Evolutionary conservation across 1,140 invertebrate genomes (phyloP).

Genomic region (Anastrepha ludens): DNA sequence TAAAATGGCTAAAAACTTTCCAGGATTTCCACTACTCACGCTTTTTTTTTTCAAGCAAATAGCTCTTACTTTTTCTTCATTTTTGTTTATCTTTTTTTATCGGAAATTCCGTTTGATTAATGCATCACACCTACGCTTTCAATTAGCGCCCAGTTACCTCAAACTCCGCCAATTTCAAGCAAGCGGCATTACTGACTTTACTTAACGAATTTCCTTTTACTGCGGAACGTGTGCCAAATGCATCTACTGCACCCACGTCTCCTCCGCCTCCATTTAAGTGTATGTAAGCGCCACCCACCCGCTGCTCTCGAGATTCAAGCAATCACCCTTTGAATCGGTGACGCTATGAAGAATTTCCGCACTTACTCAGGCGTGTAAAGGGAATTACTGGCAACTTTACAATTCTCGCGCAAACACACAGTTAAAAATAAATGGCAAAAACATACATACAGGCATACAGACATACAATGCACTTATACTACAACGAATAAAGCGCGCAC

Average conservation of each 20-base stretch:
- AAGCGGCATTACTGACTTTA: not conserved
- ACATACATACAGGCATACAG: not conserved
- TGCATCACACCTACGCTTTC: not conserved
- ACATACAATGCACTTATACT: not conserved
- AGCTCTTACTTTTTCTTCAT: too few relatives aligned
- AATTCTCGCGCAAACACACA: constrained; percentile 11
- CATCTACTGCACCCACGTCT: not conserved
- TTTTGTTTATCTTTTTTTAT: too few relatives aligned
- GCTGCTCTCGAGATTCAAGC: not conserved
- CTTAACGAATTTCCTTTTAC: constrained; percentile 1
- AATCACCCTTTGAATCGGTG: not conserved
- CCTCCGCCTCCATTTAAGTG: not conserved
- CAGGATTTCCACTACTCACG: too few relatives aligned
- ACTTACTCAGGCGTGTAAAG: constrained; percentile 31
- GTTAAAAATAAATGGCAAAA: not conserved
- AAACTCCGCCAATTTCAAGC: not conserved
- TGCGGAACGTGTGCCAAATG: not conserved
- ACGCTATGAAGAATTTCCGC: constrained; percentile 34
- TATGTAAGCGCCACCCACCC: not conserved
- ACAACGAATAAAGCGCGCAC: not conserved
- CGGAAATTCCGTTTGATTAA: not conserved
- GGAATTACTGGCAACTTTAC: constrained; percentile 24
- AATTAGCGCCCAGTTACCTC: not conserved
- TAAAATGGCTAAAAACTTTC: too few relatives aligned
- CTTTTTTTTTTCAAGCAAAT: too few relatives aligned